Conservation (phyloP, 2,113 vertebrate species). For the Bagarius yarrelli region DNA sequence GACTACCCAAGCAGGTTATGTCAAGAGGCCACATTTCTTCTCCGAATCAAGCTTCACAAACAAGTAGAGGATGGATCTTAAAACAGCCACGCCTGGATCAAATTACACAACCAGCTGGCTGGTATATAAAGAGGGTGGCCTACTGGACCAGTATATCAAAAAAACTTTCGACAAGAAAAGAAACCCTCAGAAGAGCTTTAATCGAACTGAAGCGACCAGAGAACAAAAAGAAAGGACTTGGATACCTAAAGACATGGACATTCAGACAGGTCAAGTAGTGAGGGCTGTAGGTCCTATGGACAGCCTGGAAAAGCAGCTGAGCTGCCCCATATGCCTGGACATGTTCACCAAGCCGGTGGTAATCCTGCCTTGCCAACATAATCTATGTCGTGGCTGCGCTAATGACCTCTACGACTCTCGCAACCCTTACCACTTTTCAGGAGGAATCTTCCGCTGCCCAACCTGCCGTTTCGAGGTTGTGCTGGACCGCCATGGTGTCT, state of each 20-base stretch:
- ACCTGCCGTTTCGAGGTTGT: slow-evolving; percentile 88
- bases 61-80: slow-evolving; percentile 49
- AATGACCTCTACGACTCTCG: slow-evolving; percentile 79
- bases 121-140: slow-evolving; percentile 53
- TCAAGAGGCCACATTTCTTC: slow-evolving; percentile 50
- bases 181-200: slow-evolving; percentile 7
- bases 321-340: slow-evolving; percentile 91
- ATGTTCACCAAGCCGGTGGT: slow-evolving; percentile 91
- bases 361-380: slow-evolving; percentile 91
- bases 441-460: slow-evolving; percentile 84
- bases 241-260: slow-evolving; percentile 58
- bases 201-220: neutral
- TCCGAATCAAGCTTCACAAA: slow-evolving; percentile 56
- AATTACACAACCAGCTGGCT: slow-evolving; percentile 34
- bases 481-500: slow-evolving; percentile 88
- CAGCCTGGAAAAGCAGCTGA: slow-evolving; percentile 86
- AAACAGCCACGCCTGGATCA: slow-evolving; percentile 33
- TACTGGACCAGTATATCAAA: slow-evolving; percentile 43
- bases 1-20: slow-evolving; percentile 42
- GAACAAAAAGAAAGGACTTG: slow-evolving; percentile 4
- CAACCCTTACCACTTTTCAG: slow-evolving; percentile 74
- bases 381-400: slow-evolving; percentile 87
- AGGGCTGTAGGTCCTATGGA: slow-evolving; percentile 70
- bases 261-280: slow-evolving; percentile 56
- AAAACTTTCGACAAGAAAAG: slow-evolving; percentile 42